Evolutionary conservation across 2,113 vertebrate species (phyloP), one percentile per base, ranked within the genome.

Genomic region (Setophaga kirtlandii): DNA sequence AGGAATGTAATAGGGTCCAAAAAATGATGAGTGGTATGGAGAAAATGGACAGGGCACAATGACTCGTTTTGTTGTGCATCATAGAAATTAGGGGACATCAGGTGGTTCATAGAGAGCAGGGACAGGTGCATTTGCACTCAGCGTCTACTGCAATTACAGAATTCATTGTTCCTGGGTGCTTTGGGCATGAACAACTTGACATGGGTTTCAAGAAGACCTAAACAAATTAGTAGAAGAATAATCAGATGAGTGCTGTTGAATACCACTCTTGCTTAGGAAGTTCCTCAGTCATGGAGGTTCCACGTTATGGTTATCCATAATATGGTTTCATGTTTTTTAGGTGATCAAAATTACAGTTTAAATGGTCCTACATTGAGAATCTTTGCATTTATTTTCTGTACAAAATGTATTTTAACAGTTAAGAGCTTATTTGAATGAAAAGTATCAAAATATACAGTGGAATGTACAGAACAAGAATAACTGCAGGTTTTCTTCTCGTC

Each of bases 241-340:
- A 58, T 71, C 19, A 52, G 30, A 35, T 47, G 22, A 64, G 13
- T 82, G 58, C 60, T 79, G 22, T 55, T 77, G 80, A 82, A 23
- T 24, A 31, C 13, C 19, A 28, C 20, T 17, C 7, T 13, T 28
- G 14, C 16, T n/a, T 46, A 42, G 47, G 23, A 55, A 33, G 42
- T 52, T 64, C 42, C 27, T 70, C 1, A 1, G 9, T 81, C 2
- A 0, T 0, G 2, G 44, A 23, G 9, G 5, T 59, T 59, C 27
- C 14, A 8, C 49, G 30, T 56, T 67, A 35, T 46, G 37, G 28
- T 58, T 85, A 14, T 75, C 47, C 12, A 17, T 62, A 39, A 81
- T 56, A 16, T 0, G 5, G 16, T 64, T 21, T 64, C 18, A 8
- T 42, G 19, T 24, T 37, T 49, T 62, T 30, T 9, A 5, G 65